These are phyloP conservation scores for Coreoperca whiteheadi DNA, from an alignment of 2,113 vertebrate genomes.

Conservation along the genomic window DNA sequence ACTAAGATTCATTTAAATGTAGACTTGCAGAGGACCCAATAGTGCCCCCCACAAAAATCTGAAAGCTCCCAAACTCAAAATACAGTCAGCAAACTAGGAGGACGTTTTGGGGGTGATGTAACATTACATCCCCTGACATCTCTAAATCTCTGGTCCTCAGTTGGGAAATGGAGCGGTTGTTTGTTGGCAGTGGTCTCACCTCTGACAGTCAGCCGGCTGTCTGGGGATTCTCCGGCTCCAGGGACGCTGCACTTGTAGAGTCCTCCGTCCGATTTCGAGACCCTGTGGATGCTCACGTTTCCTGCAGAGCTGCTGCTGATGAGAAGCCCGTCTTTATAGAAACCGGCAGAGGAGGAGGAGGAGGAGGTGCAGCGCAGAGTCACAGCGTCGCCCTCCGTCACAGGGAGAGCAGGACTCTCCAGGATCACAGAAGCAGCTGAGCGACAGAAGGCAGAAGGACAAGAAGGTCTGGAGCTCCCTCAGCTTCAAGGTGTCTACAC, in stretches of 20 bases:
- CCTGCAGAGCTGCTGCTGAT: background rate
- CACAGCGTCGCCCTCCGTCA: conserved; percentile 20
- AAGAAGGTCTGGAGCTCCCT: background rate
- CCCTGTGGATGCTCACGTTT: background rate
- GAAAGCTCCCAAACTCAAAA: no score
- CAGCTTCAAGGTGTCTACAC: no score
- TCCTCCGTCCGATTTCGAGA: conserved; percentile 15
- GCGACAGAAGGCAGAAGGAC: background rate
- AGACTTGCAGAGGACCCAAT: no score
- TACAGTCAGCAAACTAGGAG: no score
- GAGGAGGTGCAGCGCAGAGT: background rate
- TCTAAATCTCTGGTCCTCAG: no score
- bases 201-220: background rate
- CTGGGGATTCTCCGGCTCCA: accelerated
- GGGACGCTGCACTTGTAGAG: background rate
- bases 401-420: conserved; percentile 26
- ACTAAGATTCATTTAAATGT: no score
- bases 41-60: no score
- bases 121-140: no score
- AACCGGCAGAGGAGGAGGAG: accelerated
- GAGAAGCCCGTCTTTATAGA: background rate
- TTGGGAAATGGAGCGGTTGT: no score
- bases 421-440: conserved; percentile 29
- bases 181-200: background rate
- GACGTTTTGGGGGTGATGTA: no score